Conservation (phyloP, 1,140 invertebrate genomes). For the Trichonephila inaurata region DNA sequence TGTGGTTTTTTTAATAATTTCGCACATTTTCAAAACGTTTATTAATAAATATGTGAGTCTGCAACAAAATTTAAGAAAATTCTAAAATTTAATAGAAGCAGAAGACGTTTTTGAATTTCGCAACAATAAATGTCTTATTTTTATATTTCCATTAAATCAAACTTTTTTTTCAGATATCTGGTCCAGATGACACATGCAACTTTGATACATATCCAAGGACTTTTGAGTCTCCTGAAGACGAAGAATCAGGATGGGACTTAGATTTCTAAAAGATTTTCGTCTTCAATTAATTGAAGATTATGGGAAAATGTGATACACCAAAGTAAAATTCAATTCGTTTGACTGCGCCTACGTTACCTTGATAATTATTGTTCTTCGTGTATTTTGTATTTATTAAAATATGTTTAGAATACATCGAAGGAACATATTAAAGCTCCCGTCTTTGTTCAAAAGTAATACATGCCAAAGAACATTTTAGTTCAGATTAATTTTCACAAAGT, state of each 20-base stretch:
- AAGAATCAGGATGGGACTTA: slow-evolving; percentile 93
- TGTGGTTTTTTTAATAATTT: no score
- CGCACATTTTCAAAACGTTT: no score
- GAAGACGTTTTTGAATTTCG: no score
- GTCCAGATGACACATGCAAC: slow-evolving; percentile 89
- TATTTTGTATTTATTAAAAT: neutral
- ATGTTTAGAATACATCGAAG: neutral
- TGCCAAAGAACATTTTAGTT: neutral
- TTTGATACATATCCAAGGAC: slow-evolving; percentile 96
- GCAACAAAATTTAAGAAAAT: no score
- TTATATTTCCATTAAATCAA: neutral
- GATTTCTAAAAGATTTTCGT: slow-evolving; percentile 85
- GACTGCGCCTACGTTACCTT: slow-evolving; percentile 27
- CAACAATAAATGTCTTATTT: no score
- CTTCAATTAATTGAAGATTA: neutral
- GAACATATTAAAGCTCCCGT: neutral
- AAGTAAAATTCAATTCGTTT: neutral
- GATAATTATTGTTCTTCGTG: neutral
- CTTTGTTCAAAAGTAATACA: neutral
- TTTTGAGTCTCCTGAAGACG: slow-evolving; percentile 91
- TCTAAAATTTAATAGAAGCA: no score
- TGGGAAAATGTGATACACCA: neutral
- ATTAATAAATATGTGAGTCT: no score
- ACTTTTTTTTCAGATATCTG: slow-evolving; percentile 81
- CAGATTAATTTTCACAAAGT: neutral